Percentiles rank a stretch among this genome's conserved stretches.
phyloP scores from a whole-genome alignment of 1,140 invertebrate genomes.

The Oncopeltus fasciatus region DNA sequence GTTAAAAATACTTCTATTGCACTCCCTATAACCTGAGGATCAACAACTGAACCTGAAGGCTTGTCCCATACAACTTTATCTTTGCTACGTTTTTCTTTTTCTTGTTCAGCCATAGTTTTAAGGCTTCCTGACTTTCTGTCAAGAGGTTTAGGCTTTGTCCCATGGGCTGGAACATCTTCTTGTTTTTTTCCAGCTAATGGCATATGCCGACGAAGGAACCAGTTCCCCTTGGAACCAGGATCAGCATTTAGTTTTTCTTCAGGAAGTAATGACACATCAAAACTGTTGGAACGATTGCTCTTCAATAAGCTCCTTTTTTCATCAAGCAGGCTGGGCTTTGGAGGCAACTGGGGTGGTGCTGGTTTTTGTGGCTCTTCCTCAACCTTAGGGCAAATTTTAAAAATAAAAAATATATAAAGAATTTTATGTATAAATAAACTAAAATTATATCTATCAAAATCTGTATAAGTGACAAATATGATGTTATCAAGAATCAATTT shows the following conservation, averaged over 20 bases:
- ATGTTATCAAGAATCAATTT: no score
- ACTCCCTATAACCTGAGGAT: slow-evolving; percentile 58
- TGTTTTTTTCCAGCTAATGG: slow-evolving; percentile 39
- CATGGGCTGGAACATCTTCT: background rate
- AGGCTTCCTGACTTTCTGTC: background rate
- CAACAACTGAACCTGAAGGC: slow-evolving; percentile 53
- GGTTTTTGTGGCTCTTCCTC: slow-evolving; percentile 16
- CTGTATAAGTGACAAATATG: no score
- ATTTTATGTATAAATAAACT: no score
- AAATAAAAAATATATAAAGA: no score
- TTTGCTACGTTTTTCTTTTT: slow-evolving; percentile 27
- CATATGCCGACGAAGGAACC: slow-evolving; percentile 58
- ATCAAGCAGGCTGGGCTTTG: slow-evolving; percentile 28
- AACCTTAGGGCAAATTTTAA: no score
- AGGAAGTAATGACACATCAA: slow-evolving; percentile 57
- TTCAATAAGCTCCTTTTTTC: slow-evolving; percentile 39
- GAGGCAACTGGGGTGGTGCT: background rate
- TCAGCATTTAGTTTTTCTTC: slow-evolving; percentile 33
- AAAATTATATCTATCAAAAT: no score
- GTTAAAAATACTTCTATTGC: slow-evolving; percentile 65
- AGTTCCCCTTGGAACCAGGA: slow-evolving; percentile 40
- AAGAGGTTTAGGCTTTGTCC: background rate
- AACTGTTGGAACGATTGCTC: slow-evolving; percentile 59
- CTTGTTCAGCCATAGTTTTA: slow-evolving; percentile 10
- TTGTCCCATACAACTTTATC: slow-evolving; percentile 52